Evolutionary conservation across 2,113 vertebrate genomes (phyloP).

Genomic region (Trogon melanurus): DNA sequence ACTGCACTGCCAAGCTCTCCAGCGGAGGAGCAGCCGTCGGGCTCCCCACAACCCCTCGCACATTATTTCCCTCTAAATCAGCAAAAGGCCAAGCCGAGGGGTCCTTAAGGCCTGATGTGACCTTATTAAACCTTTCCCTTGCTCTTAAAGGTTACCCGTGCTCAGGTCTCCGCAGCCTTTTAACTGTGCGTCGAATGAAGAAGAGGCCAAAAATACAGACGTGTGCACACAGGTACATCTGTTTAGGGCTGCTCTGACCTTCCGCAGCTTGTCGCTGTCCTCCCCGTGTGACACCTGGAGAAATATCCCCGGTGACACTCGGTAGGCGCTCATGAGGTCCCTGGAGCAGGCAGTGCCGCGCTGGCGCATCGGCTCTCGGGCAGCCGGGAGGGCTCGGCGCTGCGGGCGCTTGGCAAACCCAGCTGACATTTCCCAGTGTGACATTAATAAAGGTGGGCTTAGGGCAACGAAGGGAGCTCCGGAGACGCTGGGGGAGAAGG

Average conservation of each 20-base stretch:
- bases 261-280: background rate
- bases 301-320: conserved; percentile 3
- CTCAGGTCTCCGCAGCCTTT: background rate
- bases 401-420: background rate
- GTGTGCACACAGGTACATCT: fast-evolving
- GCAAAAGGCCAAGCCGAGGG: background rate
- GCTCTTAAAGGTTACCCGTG: background rate
- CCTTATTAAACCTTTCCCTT: conserved; percentile 19
- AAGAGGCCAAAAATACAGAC: background rate
- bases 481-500: background rate
- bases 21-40: background rate
- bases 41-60: background rate
- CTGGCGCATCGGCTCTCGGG: background rate
- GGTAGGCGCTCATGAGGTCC: fast-evolving
- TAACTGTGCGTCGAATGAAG: background rate
- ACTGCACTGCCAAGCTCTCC: background rate
- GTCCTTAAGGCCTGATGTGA: background rate
- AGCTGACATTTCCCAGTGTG: background rate
- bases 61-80: background rate
- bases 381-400: background rate
- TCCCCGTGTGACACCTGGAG: background rate
- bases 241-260: conserved; percentile 28
- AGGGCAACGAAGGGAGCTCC: background rate
- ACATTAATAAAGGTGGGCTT: background rate
- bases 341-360: background rate